Base-by-base conservation (phyloP, 2,888 invertebrate genomes). In the Drosophila tripunctata region DNA sequence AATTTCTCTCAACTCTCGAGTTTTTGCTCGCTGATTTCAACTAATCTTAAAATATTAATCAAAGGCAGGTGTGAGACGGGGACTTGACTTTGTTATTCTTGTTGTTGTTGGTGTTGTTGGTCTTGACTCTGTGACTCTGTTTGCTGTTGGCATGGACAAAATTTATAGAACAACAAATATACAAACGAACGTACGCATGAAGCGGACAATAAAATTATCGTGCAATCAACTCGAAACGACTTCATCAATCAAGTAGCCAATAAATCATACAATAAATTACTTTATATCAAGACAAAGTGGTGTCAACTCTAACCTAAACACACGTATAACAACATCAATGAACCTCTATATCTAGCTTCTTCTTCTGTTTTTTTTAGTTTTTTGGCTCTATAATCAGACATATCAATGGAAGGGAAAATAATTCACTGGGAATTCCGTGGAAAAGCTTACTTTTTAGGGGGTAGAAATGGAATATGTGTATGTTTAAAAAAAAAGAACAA, bases 201-300 rank as follows among this genome's bases (percentile, higher is more conserved):
- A 43, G 31, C 38, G 70, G 50, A 61, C 80, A 71, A 66, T 71
- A 64, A 82, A 79, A 64, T 75, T 63, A 83, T 88, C 87, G 77
- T 73, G 67, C 87, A 70, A 76, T 75, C 79, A 82, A 78, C 74
- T 83, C 48, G 55, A 61, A 76, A 63, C 63, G 68, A 78, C 81
- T 87, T 77, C 74, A 83, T 88, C 82, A 84, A 87, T 87, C 78
- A 83, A 87, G 54, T 45, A 55, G 51, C 60, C 69, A 63, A 87
- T 88, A 87, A 88, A 84, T 83, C 78, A 88, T 67, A 61, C 27
- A 60, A 80, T 77, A 74, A 87, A 84, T 84, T 61, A 61, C 66
- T 65, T 60, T 48, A 64, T 83, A 87, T 87, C 78, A 67, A 79
- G 69, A 80, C 81, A 82, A 72, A 85, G 71, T 60, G 61, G 40